Evolutionary conservation across 1,140 invertebrate genomes (phyloP).

Genomic region (Penaeus vannamei): DNA sequence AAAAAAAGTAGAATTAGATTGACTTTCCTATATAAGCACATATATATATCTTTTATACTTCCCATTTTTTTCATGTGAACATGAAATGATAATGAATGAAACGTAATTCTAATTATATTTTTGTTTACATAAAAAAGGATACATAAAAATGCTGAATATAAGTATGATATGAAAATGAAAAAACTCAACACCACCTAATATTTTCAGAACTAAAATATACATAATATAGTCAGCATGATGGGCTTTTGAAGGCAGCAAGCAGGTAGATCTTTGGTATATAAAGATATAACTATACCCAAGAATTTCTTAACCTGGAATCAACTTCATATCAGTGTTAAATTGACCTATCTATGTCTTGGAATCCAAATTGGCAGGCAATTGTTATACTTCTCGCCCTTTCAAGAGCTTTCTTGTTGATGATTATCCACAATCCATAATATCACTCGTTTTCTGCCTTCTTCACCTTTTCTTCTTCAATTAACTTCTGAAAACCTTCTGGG

Average conservation of each 20-base stretch:
- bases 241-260: conserved; percentile 46
- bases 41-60: no score
- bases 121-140: background rate
- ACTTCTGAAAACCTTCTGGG: conserved; percentile 82
- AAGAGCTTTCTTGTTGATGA: no score
- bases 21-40: no score
- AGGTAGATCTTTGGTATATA: background rate
- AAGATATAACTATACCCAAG: background rate
- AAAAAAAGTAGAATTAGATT: no score
- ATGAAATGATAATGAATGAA: no score
- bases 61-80: no score
- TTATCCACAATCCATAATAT: background rate
- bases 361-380: background rate
- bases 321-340: background rate
- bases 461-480: conserved; percentile 79
- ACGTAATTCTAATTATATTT: background rate
- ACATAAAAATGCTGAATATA: background rate
- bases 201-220: conserved; percentile 31
- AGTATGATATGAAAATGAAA: background rate
- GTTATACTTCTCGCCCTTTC: background rate
- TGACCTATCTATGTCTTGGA: background rate
- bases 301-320: background rate
- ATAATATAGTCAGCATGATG: conserved; percentile 43
- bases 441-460: conserved; percentile 58
- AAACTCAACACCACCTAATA: background rate